phyloP scores from a whole-genome alignment of 2,113 vertebrate genomes.

The Eonycteris spelaea region DNA sequence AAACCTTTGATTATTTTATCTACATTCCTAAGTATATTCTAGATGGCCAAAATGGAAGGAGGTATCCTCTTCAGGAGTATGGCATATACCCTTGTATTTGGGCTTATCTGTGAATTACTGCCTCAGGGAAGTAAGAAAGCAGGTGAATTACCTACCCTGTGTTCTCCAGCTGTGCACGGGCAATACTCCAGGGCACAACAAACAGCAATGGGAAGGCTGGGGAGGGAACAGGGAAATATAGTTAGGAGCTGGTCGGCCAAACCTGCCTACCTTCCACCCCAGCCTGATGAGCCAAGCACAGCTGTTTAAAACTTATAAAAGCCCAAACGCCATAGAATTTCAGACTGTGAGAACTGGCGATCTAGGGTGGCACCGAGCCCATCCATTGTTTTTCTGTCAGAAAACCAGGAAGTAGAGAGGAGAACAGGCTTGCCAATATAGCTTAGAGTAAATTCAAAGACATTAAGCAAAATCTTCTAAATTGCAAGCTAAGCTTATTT shows the following conservation, averaged over 20 bases:
- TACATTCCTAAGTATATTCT: neutral
- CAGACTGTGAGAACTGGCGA: neutral
- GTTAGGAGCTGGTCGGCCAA: neutral
- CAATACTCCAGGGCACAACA: conserved; percentile 90
- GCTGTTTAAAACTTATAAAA: neutral
- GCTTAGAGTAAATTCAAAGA: neutral
- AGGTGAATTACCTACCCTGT: conserved; percentile 84
- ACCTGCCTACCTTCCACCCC: neutral
- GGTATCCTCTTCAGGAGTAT: neutral
- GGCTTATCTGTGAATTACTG: neutral
- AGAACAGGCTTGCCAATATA: neutral
- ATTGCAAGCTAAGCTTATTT: neutral
- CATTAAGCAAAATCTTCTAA: neutral
- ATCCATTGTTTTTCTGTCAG: neutral
- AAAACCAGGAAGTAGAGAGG: neutral
- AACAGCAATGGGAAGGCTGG: conserved; percentile 91
- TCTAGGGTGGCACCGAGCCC: no score
- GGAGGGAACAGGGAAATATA: neutral
- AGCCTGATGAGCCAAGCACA: neutral
- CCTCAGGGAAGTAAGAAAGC: neutral
- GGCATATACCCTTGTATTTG: neutral
- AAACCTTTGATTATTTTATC: neutral
- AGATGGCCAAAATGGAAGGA: neutral
- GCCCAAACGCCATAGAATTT: neutral
- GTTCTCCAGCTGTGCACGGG: conserved; percentile 90